Evolutionary conservation across 2,888 invertebrate genomes (phyloP), one percentile per base, ranked within the genome.

Genomic region (Drosophila acutilabella): DNA sequence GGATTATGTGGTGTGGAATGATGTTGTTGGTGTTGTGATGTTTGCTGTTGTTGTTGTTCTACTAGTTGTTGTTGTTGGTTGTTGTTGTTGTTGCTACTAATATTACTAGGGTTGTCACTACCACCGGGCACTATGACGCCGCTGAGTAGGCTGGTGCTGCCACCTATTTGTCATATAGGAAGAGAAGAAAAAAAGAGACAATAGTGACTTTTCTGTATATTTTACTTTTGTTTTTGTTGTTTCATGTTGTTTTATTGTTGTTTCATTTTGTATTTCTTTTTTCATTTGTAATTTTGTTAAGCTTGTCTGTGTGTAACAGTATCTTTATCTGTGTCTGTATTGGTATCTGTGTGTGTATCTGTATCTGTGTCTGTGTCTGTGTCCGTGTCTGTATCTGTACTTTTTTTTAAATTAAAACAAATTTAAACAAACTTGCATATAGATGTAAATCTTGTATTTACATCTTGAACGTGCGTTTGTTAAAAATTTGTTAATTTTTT

Each of bases 111-210:
- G 88, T 86, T 91, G 82, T 89, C 85, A 91, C 88, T 90, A 89
- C 90, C 90, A 90, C 92, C 92, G 88, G 92, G 91, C 85, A 92
- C 91, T 88, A 92, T 92, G 86, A 92, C 92, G 89, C 92, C 92
- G 89, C 92, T 90, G 88, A 91, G 91, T 87, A 92, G 91, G 90
- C 90, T 88, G 91, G 92, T 91, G 90, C 92, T 91, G 91, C 91
- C 92, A 91, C 92, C 92, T 91, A 91, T 89, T 92, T 89, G 89
- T 86, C 81, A 92, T 92, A 91, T 91, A 91, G 92, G 92, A 92
- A 92, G 92, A 92, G 91, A 92, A 92, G 92, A 92, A 92, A 92
- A 92, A 92, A 92, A 93, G 93, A 93, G 93, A 93, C 92, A 93
- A 92, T 92, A 92, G 93, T 93, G 93, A 93, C 93, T 93, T 92